Evolutionary conservation across 2,888 invertebrate genomes (phyloP).

Genomic region (Philopedon plagiatum): DNA sequence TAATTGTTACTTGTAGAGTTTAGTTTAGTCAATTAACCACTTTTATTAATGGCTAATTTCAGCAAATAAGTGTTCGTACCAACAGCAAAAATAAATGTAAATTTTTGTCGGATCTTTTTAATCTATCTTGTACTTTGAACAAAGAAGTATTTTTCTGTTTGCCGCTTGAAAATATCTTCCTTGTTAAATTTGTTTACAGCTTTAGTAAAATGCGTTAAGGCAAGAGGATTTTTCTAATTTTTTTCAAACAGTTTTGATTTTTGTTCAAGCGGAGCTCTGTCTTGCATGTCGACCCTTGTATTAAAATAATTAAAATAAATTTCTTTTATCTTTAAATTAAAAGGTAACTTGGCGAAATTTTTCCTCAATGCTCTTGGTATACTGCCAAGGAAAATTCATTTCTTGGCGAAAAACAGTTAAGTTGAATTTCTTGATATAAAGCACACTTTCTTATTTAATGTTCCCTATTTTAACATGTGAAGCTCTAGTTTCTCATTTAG

Average conservation of each 20-base stretch:
- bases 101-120: neutral
- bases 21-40: neutral
- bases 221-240: neutral
- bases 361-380: conserved; percentile 28
- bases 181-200: neutral
- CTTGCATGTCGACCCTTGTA: neutral
- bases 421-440: conserved; percentile 26
- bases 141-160: neutral
- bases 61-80: neutral
- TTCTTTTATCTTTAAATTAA: conserved; percentile 42
- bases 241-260: neutral
- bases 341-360: conserved; percentile 38
- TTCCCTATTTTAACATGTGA: neutral
- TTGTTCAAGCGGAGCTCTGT: neutral
- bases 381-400: conserved; percentile 39
- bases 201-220: neutral
- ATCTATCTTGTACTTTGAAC: neutral
- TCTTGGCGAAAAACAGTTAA: conserved; percentile 31
- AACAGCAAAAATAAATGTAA: neutral
- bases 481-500: too few relatives aligned
- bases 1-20: neutral
- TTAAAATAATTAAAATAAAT: conserved; percentile 8
- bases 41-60: neutral
- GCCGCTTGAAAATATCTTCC: neutral
- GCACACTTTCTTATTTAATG: conserved; percentile 15